Base-by-base conservation (phyloP, 2,797 vertebrate species). In the Pangasius sanitwongsei region DNA sequence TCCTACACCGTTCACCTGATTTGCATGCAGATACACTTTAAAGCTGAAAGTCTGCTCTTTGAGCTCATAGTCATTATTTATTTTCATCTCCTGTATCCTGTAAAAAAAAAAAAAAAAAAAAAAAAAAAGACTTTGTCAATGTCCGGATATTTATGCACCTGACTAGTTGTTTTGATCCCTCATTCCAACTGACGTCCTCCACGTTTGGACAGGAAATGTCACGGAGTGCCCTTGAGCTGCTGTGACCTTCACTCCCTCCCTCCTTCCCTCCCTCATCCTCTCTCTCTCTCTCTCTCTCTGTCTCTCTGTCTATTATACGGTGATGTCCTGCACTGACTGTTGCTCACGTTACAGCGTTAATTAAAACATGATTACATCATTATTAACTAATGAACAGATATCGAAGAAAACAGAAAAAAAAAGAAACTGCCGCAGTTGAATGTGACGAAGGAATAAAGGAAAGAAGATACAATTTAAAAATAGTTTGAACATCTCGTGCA, bases 1-100 rank as follows among this genome's bases (percentile, higher is more conserved):
- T 92, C 91, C 88, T 93, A 89, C 91, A 92, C 90, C 23, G 31
- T 92, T 93, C 69, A 89, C 90, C 87, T 57, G 80, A 93, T 94
- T 83, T 88, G 88, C 37, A 41, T 41, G 41, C 41, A 41, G 41
- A 41, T 41, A 41, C 41, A 41, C 41, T 0, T 41, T 41, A 41
- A 41, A 41, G 41, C 41, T 41, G 41, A 41, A 41, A 41, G 41
- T 41, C 41, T 41, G 41, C 34, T 34, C 34, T 34, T 34, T 2
- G 34, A 34, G 34, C 34, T 34, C 34, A 41, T 44, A 44, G 9
- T 50, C 11, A 50, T 50, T 50, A 50, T 50, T 50, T 50, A 50
- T 12, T 50, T 50, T 37, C 37, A 37, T 37, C 37, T 37, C 37
- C 37, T 37, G 37, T 37, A 37, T 37, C 37, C 37, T 37, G n/a